These are phyloP conservation scores for Neolamprologus falcicula DNA, from an alignment of 2,113 vertebrate species.

Conservation along the genomic window DNA sequence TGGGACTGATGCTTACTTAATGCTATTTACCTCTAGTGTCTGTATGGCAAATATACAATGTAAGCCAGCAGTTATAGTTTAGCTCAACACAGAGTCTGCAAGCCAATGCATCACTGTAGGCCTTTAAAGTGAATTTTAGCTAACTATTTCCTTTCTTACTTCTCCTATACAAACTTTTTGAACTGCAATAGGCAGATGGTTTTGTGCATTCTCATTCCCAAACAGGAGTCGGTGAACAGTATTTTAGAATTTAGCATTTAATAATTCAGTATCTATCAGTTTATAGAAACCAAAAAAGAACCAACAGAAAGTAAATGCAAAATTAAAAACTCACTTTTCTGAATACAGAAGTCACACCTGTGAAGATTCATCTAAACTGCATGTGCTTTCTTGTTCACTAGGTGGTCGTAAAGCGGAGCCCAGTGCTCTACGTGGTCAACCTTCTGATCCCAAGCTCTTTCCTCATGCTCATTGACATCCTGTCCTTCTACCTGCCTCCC, in stretches of 20 bases:
- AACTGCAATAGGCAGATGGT: background rate
- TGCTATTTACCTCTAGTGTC: background rate
- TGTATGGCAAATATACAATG: background rate
- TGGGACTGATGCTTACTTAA: background rate
- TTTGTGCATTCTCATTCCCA: background rate
- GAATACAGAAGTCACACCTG: background rate
- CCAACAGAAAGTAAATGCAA: background rate
- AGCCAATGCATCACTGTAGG: accelerated
- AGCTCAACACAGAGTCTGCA: background rate
- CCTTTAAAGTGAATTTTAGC: background rate
- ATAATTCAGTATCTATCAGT: background rate
- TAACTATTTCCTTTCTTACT: background rate
- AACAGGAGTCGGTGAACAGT: background rate
- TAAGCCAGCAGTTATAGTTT: background rate
- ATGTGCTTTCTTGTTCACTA: background rate
- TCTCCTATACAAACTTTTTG: background rate
- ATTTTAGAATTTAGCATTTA: background rate
- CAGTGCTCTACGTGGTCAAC: constrained; percentile 75
- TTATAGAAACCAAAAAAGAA: background rate
- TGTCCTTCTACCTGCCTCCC: constrained; percentile 75
- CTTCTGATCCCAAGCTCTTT: constrained; percentile 76
- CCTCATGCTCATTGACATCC: constrained; percentile 76
- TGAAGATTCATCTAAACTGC: background rate
- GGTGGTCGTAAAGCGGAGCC: constrained; percentile 74
- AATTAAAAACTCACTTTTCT: background rate